These are phyloP conservation scores for Xylota sylvarum DNA, from an alignment of 2,888 invertebrate species.

Conservation along the genomic window DNA sequence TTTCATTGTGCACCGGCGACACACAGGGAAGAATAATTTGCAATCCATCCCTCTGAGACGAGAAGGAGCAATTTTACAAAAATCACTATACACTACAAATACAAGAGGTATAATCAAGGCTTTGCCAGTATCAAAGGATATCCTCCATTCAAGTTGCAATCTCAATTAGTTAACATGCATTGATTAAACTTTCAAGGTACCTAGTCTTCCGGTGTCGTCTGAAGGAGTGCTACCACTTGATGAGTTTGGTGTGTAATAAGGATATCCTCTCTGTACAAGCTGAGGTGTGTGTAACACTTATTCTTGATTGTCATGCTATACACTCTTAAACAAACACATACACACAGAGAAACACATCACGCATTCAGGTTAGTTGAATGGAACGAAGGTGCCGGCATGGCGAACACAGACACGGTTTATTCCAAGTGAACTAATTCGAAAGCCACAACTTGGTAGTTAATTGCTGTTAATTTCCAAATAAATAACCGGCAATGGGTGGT, in stretches of 20 bases:
- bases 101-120: constrained; percentile 2
- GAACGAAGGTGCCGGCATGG: constrained; percentile 3
- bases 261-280: neutral
- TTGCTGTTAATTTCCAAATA: constrained; percentile 65
- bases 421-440: constrained; percentile 54
- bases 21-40: neutral
- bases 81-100: constrained; percentile 3
- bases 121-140: constrained; percentile 5
- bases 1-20: neutral
- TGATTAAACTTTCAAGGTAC: constrained; percentile 21
- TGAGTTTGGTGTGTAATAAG: constrained; percentile 31
- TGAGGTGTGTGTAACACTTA: neutral
- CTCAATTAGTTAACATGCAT: constrained; percentile 26
- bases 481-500: constrained; percentile 52
- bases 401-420: constrained; percentile 16
- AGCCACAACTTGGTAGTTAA: constrained; percentile 58
- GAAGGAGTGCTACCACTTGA: constrained; percentile 31
- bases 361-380: neutral
- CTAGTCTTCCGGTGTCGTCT: neutral
- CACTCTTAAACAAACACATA: neutral
- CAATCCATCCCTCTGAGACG: constrained; percentile 4
- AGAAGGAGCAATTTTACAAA: constrained; percentile 11
- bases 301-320: constrained; percentile 23
- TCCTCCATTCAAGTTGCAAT: constrained; percentile 10
- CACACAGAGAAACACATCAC: neutral